phyloP scores from a whole-genome alignment of 2,113 vertebrate species.

The Capricornis sumatraensis region DNA sequence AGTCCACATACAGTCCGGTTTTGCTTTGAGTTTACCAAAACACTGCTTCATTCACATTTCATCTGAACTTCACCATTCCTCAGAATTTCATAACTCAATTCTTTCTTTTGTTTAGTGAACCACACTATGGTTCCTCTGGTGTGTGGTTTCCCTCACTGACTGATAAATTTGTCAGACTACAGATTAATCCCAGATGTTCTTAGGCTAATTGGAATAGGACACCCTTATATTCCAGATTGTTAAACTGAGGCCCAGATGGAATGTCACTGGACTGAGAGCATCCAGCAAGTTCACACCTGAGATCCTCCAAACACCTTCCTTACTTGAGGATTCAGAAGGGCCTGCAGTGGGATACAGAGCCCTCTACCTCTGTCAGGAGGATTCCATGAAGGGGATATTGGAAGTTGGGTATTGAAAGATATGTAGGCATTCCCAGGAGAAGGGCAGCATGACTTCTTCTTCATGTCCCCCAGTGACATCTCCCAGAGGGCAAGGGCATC shows the following conservation, averaged over 20 bases:
- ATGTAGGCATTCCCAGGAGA: neutral
- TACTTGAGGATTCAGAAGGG: neutral
- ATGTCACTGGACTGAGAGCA: neutral
- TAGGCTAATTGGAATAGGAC: neutral
- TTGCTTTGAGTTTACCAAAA: neutral
- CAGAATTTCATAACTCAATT: neutral
- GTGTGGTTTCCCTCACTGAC: neutral
- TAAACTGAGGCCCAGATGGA: neutral
- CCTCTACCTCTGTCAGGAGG: neutral
- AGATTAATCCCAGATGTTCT: neutral
- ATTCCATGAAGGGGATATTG: neutral
- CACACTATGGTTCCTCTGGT: neutral
- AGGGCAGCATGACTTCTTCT: neutral
- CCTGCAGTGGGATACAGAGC: neutral
- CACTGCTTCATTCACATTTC: neutral
- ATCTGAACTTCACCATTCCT: neutral
- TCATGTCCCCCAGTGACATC: neutral
- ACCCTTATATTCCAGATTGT: neutral
- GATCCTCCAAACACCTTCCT: neutral
- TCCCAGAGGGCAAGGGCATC: neutral
- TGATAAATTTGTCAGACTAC: neutral
- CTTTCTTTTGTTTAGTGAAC: conserved; percentile 22
- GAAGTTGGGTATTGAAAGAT: conserved; percentile 20
- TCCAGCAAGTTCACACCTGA: neutral
- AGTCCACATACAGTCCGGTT: neutral